These are phyloP conservation scores for Hemithea aestivaria DNA, from an alignment of 2,888 invertebrate genomes.

Conservation along the genomic window DNA sequence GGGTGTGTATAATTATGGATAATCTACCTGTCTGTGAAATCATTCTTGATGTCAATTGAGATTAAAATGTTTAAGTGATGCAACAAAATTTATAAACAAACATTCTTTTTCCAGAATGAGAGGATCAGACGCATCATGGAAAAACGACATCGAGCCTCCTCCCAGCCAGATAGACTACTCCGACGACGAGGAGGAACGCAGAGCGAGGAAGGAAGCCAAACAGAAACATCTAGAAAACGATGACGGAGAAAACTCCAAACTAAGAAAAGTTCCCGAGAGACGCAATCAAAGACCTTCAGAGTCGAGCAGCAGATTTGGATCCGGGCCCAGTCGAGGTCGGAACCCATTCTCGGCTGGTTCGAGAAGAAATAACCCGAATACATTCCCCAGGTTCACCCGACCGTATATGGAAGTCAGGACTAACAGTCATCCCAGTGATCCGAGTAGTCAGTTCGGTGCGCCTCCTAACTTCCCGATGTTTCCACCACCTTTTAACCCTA, in stretches of 20 bases:
- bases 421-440: slow-evolving; percentile 41
- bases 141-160: slow-evolving; percentile 91
- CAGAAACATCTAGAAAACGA: slow-evolving; percentile 32
- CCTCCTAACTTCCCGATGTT: slow-evolving; percentile 46
- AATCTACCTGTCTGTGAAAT: too few relatives aligned
- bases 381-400: slow-evolving; percentile 39
- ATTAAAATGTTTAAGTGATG: too few relatives aligned
- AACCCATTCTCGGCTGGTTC: slow-evolving; percentile 53
- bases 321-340: slow-evolving; percentile 56
- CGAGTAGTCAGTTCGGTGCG: slow-evolving; percentile 30
- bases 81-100: slow-evolving; percentile 20
- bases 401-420: slow-evolving; percentile 44
- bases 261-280: slow-evolving; percentile 41
- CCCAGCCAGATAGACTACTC: slow-evolving; percentile 86
- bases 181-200: slow-evolving; percentile 91
- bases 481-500: slow-evolving; percentile 38
- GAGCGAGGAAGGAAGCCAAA: slow-evolving; percentile 54
- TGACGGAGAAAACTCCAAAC: slow-evolving; percentile 54
- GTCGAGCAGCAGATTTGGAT: slow-evolving; percentile 64
- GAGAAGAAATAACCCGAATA: slow-evolving; percentile 43
- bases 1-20: too few relatives aligned
- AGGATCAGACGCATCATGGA: slow-evolving; percentile 94
- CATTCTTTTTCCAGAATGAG: slow-evolving; percentile 77
- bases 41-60: too few relatives aligned
- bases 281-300: slow-evolving; percentile 67